A percentile compares a stretch with the other conserved stretches of the same genome.
These are phyloP conservation scores for Streptopelia turtur DNA, from an alignment of 2,797 vertebrate species.

Conservation along the genomic window DNA sequence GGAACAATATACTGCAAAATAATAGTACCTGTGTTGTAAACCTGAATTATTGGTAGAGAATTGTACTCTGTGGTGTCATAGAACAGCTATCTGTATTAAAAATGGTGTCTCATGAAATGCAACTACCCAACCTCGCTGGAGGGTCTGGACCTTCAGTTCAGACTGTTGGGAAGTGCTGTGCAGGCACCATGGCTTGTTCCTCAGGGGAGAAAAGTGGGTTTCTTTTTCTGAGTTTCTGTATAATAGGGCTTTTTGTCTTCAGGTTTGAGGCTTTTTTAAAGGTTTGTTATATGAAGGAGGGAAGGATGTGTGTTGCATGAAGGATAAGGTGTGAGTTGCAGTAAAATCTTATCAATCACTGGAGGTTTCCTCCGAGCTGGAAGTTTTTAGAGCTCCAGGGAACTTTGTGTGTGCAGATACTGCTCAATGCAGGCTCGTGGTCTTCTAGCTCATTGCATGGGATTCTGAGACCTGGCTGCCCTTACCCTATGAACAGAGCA, in stretches of 20 bases:
- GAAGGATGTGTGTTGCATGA: background rate
- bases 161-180: background rate
- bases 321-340: background rate
- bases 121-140: background rate
- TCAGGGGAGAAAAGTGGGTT: background rate
- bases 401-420: background rate
- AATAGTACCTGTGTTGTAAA: background rate
- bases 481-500: background rate
- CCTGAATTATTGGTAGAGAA: background rate
- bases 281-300: background rate
- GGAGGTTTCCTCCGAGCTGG: background rate
- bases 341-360: background rate
- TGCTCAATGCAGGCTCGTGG: background rate
- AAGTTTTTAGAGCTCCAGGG: background rate
- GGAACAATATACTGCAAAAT: constrained; percentile 3
- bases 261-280: background rate
- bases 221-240: background rate
- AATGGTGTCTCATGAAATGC: background rate
- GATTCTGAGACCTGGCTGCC: background rate
- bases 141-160: background rate
- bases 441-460: background rate
- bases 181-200: background rate
- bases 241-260: background rate
- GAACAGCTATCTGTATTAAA: background rate
- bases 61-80: background rate